Evolutionary conservation across 2,888 invertebrate species (phyloP).

Genomic region (Branchellion lobata): DNA sequence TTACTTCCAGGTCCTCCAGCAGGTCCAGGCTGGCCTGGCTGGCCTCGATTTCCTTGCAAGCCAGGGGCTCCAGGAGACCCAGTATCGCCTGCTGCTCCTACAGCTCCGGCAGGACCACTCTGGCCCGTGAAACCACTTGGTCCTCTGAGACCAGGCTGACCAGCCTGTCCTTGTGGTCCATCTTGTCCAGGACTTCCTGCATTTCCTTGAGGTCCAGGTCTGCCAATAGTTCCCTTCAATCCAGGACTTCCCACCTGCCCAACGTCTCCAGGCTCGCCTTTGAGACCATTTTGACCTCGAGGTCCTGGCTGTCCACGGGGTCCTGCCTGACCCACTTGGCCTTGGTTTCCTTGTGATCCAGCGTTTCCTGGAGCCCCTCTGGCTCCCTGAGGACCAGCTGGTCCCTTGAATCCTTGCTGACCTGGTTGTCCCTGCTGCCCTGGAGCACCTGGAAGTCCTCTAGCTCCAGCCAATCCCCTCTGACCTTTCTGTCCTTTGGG

Average conservation of each 20-base stretch:
- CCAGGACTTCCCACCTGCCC: constrained; percentile 51
- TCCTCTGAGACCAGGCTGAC: constrained; percentile 33
- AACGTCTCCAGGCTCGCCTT: constrained; percentile 49
- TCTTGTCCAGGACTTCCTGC: constrained; percentile 39
- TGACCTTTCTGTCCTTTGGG: constrained; percentile 47
- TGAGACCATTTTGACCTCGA: constrained; percentile 46
- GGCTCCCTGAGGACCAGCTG: constrained; percentile 11
- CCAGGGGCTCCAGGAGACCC: not conserved
- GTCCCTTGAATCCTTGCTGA: constrained; percentile 15
- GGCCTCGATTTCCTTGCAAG: not conserved
- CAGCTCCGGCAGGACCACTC: constrained; percentile 22
- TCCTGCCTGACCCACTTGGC: constrained; percentile 40
- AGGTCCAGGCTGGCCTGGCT: not conserved
- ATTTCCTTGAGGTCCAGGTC: constrained; percentile 42
- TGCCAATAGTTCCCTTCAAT: constrained; percentile 32
- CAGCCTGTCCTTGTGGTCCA: constrained; percentile 31
- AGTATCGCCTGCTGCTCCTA: constrained; percentile 41
- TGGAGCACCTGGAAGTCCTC: constrained; percentile 44
- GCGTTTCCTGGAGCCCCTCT: constrained; percentile 20
- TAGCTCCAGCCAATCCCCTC: constrained; percentile 47
- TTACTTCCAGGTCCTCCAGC: not conserved
- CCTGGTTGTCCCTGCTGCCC: constrained; percentile 30
- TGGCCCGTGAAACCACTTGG: constrained; percentile 19
- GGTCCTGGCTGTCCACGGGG: constrained; percentile 36
- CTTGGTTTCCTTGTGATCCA: constrained; percentile 29